Conservation (phyloP, 2,797 vertebrate genomes). For the Steatocranus sp. region DNA sequence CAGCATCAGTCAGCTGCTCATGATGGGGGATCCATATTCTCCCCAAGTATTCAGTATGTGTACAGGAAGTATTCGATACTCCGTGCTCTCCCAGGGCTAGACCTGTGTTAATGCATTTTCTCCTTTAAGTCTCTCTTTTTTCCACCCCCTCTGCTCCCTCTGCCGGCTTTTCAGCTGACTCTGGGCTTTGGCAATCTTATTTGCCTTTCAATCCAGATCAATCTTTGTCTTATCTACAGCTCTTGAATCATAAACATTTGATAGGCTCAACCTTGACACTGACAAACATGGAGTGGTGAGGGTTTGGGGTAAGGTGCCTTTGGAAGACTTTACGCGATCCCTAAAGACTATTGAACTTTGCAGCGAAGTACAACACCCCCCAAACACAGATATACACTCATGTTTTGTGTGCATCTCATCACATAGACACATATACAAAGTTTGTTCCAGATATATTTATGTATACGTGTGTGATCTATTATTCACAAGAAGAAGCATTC, state of each 20-base stretch:
- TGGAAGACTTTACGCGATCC: constrained; percentile 29
- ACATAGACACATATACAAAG: constrained; percentile 2
- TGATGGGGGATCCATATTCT: constrained; percentile 38
- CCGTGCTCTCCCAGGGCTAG: constrained; percentile 56
- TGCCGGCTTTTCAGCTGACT: constrained; percentile 71
- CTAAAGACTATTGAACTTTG: constrained; percentile 13
- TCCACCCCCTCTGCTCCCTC: constrained; percentile 12
- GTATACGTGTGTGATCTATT: constrained; percentile 62
- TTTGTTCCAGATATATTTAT: constrained; percentile 31
- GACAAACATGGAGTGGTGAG: constrained; percentile 12
- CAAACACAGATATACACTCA: constrained; percentile 35
- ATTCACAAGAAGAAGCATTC: constrained; percentile 70
- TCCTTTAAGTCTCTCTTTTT: constrained; percentile 36
- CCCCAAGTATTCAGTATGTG: constrained; percentile 34
- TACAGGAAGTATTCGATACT: constrained; percentile 62
- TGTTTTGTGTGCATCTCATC: constrained; percentile 1
- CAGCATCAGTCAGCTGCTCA: constrained; percentile 32
- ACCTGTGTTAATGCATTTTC: constrained; percentile 68
- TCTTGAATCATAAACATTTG: constrained; percentile 78
- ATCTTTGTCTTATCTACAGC: constrained; percentile 72
- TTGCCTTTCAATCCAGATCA: constrained; percentile 78
- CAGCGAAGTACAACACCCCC: not conserved
- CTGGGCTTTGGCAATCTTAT: constrained; percentile 71
- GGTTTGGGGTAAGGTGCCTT: constrained; percentile 33
- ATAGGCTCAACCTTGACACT: constrained; percentile 67